A percentile compares a stretch with the other conserved stretches of the same genome.
phyloP scores from a whole-genome alignment of 2,113 vertebrate species.

The Cranoglanis bouderius region DNA sequence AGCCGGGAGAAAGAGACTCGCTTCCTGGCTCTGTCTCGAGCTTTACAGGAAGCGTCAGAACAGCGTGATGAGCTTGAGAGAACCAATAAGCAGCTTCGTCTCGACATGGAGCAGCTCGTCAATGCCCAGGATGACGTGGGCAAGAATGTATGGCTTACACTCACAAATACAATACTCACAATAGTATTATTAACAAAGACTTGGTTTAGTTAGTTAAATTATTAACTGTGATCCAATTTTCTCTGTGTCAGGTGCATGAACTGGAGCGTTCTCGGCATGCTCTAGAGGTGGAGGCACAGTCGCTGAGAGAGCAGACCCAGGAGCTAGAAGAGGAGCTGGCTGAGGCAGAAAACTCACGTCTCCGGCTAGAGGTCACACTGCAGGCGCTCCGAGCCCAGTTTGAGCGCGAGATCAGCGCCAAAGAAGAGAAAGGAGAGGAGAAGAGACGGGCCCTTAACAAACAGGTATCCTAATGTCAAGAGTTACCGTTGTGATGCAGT shows the following conservation, averaged over 20 bases:
- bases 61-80: slow-evolving; percentile 84
- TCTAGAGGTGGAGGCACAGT: slow-evolving; percentile 80
- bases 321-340: slow-evolving; percentile 72
- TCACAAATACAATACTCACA: background rate
- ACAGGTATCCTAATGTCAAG: slow-evolving; percentile 64
- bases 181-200: background rate
- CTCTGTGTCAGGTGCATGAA: slow-evolving; percentile 80
- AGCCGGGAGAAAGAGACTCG: slow-evolving; percentile 86
- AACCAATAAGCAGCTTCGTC: slow-evolving; percentile 81
- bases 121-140: slow-evolving; percentile 90
- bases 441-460: slow-evolving; percentile 78
- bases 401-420: slow-evolving; percentile 75
- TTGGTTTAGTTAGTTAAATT: background rate
- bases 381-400: slow-evolving; percentile 79
- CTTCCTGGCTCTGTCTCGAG: slow-evolving; percentile 75
- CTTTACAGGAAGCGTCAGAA: slow-evolving; percentile 82
- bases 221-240: too few relatives aligned
- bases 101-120: slow-evolving; percentile 86
- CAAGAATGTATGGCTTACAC: slow-evolving; percentile 77
- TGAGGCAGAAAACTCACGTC: slow-evolving; percentile 65
- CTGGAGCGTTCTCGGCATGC: slow-evolving; percentile 79
- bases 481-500: background rate
- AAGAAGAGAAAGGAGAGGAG: slow-evolving; percentile 79
- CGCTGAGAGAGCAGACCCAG: slow-evolving; percentile 77
- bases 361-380: slow-evolving; percentile 77